Base-by-base conservation (phyloP, 2,113 vertebrate species). In the Vidua macroura region DNA sequence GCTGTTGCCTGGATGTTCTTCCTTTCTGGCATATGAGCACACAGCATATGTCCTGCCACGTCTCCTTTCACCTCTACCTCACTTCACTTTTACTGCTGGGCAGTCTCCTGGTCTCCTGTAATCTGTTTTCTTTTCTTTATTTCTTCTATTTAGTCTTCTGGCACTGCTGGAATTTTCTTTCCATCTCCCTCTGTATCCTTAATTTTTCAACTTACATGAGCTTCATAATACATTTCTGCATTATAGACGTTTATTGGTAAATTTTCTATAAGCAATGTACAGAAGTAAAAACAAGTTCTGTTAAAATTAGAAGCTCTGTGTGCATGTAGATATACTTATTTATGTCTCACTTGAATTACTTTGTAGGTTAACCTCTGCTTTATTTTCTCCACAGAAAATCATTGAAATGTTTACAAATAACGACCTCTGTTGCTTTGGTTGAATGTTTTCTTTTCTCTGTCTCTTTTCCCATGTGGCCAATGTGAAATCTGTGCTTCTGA, bases 391-490 rank as follows among this genome's bases (percentile, higher is more conserved):
- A 18, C 23, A 59, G 41, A 89, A 92, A 53, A 86, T 80, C 5
- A 58, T 23, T 56, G 55, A 62, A 90, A 80, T 27, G 7, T 66
- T 85, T 72, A 52, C 7, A 22, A 75, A 41, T 60, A 55, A 81
- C 72, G 64, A 68, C 15, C 30, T 75, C 35, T 58, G 11, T 81
- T 81, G 44, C 44, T 37, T 44, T 84, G 60, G 6, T 24, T 82
- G 19, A 66, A 21, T 66, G 31, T 56, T 88, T 63, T 28, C 18
- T 72, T 88, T 81, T 37, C 37, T 28, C 24, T 82, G 16, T 68
- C 0, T 0, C 41, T 86, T 88, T 79, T 19, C 37, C 48, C 18
- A 14, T n/a, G 41, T 75, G 39, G 24, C 31, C 56, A 27, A 0
- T 60, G 30, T 62, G 76, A 86, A 81, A 52, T 68, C 30, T 72